These are phyloP conservation scores for Rhadina sibilatrix DNA, from an alignment of 2,113 vertebrate species.

Conservation along the genomic window DNA sequence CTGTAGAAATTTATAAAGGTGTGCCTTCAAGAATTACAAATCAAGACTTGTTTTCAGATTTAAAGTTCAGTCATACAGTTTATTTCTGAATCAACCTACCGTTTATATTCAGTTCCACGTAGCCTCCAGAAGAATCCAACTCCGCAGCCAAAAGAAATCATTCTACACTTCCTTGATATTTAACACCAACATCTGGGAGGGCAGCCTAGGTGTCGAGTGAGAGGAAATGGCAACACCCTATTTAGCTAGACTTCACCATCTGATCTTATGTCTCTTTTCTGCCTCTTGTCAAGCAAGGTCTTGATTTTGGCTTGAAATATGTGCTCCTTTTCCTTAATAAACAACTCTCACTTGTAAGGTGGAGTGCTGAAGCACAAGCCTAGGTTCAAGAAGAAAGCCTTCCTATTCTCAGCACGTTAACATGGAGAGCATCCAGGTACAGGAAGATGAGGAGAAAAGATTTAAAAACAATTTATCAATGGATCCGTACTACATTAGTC, in stretches of 20 bases:
- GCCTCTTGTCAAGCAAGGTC: conserved; percentile 17
- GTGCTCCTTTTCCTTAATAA: not conserved
- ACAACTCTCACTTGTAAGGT: not conserved
- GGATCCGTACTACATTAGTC: not conserved
- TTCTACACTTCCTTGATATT: not conserved
- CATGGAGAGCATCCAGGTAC: not conserved
- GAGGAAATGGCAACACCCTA: conserved; percentile 12
- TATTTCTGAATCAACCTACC: not conserved
- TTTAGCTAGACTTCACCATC: conserved; percentile 6
- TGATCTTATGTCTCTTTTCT: not conserved
- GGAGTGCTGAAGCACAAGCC: not conserved
- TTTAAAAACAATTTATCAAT: not conserved
- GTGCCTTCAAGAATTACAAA: not conserved
- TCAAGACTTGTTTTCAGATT: not conserved
- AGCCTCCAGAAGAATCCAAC: not conserved
- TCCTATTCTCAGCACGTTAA: not conserved
- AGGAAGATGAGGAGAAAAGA: not conserved
- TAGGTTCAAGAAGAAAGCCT: not conserved
- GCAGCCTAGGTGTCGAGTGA: not conserved
- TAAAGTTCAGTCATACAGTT: not conserved
- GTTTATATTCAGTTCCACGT: not conserved
- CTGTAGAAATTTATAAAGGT: not conserved
- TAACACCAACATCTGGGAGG: not conserved
- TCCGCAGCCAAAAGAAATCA: conserved; percentile 43
- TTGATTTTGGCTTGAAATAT: not conserved